Base-by-base conservation (phyloP, 2,888 invertebrate genomes). In the Eupeodes luniger region DNA sequence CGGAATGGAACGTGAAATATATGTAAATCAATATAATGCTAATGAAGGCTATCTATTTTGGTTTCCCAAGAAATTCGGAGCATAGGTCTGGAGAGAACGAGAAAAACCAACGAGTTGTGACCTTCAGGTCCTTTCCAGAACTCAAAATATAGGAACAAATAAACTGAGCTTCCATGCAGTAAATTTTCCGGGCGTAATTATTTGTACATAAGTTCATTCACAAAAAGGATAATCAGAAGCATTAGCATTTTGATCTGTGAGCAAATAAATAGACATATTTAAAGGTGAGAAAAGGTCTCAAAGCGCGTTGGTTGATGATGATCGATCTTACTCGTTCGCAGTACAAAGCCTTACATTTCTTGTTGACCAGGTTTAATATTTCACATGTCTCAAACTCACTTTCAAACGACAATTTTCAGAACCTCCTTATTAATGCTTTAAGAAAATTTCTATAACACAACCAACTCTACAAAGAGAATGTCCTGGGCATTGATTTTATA, bases 11-110 rank as follows among this genome's bases (percentile, higher is more conserved):
- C 34, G 27, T 47, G 34, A 72, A 57, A 64, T 19, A 76, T 80
- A 61, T 19, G 67, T 78, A 87, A 80, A 87, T 84, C 84, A 84
- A 84, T 87, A 84, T 84, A 84, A 87, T 76, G 87, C 59, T 84
- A 74, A 85, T 78, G 72, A 74, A 78, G 74, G 72, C 57, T 78
- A 78, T 85, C 81, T 85, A 62, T 69, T 82, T 85, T 49, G 47
- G 61, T 67, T 81, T 72, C 44, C 53, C 9, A 4, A 59, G 27
- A 14, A 36, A 7, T n/a, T 7, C 3, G 1, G 34, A 36, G 57
- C 14, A 7, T 55, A 49, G 27, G 27, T 27, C 27, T 12, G 6
- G n/a, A 51, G 5, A 1, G n/a, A 49, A 40, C 40, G 16, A 19
- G 14, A 12, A 12, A 7, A 6, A 4, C 4, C 11, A 27, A 47